Conservation (phyloP, 2,888 invertebrate genomes). For the Boloria euphrosyne region DNA sequence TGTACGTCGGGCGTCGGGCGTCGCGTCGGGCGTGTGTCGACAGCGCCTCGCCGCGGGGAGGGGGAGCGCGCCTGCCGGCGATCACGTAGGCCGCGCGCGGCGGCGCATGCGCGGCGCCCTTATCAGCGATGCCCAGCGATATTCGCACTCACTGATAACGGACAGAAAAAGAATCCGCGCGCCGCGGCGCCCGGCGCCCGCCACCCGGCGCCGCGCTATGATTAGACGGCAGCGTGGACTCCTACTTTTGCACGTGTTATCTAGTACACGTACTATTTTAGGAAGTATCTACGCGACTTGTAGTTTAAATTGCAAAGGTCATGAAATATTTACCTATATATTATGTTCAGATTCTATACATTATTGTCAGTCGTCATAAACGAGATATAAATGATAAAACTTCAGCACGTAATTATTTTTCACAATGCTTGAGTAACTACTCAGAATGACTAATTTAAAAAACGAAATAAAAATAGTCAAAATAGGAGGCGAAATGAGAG, state of each 20-base stretch:
- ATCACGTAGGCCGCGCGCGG: constrained; percentile 73
- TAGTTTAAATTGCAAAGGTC: neutral
- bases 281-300: neutral
- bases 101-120: constrained; percentile 64
- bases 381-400: too few relatives aligned
- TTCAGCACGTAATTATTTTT: too few relatives aligned
- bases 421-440: too few relatives aligned
- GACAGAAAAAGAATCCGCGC: constrained; percentile 52
- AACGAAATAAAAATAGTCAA: too few relatives aligned
- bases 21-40: too few relatives aligned
- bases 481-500: too few relatives aligned
- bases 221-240: constrained; percentile 16
- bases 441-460: too few relatives aligned
- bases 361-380: too few relatives aligned
- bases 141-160: constrained; percentile 41
- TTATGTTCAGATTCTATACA: too few relatives aligned
- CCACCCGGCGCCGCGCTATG: constrained; percentile 28
- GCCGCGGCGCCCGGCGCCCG: neutral
- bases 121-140: constrained; percentile 62
- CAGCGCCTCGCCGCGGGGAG: too few relatives aligned
- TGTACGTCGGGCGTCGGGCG: too few relatives aligned
- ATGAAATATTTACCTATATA: neutral
- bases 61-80: constrained; percentile 59
- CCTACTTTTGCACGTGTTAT: constrained; percentile 2
- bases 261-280: constrained; percentile 1